Percentiles rank a stretch among this genome's conserved stretches.
phyloP scores from a whole-genome alignment of 2,888 invertebrate genomes.

The Acanthococcus lagerstroemiae region DNA sequence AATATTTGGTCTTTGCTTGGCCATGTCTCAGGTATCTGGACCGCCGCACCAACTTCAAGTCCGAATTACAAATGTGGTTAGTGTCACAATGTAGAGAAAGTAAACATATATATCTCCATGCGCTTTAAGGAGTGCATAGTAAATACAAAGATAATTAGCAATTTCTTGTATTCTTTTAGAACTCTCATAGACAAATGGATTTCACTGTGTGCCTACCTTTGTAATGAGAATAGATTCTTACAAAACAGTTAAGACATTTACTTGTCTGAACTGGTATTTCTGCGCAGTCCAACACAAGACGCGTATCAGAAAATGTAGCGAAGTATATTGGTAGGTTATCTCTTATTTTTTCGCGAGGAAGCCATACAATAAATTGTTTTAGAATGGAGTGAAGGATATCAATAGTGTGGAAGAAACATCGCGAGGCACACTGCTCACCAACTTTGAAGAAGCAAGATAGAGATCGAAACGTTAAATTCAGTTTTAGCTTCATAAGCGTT shows the following conservation, averaged over 20 bases:
- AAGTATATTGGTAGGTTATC: not conserved
- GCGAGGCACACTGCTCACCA: not conserved
- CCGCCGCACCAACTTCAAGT: not conserved
- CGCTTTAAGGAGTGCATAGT: not conserved
- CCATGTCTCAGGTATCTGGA: not conserved
- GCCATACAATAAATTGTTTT: not conserved
- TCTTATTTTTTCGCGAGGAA: not conserved
- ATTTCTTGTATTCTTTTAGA: not conserved
- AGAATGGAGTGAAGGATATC: not conserved
- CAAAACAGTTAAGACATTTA: not conserved
- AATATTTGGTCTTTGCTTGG: not conserved
- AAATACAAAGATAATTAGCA: not conserved
- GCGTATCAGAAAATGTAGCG: not conserved
- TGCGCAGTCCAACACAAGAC: not conserved
- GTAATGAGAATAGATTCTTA: not conserved
- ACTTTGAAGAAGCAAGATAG: not conserved
- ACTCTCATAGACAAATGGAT: no score
- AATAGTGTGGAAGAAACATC: not conserved
- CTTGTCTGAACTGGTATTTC: not conserved
- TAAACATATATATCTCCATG: not conserved
- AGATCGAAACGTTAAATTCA: not conserved
- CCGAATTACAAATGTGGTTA: not conserved
- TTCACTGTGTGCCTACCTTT: slow-evolving; percentile 9
- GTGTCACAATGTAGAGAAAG: not conserved
- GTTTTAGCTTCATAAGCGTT: not conserved